Evolutionary conservation across 2,113 vertebrate genomes (phyloP), one percentile per base, ranked within the genome.

Genomic region (Neolamprologus kungweensis): DNA sequence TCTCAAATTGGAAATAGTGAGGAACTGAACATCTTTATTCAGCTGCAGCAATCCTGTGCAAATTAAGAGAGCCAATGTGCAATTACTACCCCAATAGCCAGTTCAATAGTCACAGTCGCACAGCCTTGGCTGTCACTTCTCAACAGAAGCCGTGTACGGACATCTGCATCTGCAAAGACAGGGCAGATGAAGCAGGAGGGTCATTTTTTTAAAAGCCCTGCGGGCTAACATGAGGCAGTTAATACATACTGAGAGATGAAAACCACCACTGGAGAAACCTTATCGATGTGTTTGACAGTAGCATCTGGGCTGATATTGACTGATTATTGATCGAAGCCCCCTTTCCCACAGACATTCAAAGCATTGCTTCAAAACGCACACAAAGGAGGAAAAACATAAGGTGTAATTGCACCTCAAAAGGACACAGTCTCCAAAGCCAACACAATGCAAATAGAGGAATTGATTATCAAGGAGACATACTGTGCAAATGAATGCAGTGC

Each of bases 281-380:
- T 93, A 96, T 96, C 93, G 94, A 95, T 94, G 95, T 94, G 93
- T 95, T 94, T 95, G 96, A 95, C 92, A 85, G 93, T 83, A 87
- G 92, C 94, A 95, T 95, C 94, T 95, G 95, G 89, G 85, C 89
- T 91, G 17, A 63, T 96, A 96, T 96, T 95, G 96, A 96, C 94
- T 89, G 80, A 82, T 5, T 95, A 96, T 96, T 89, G 96, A 96
- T 81, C 80, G 83, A 54, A 89, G 82, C 82, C 73, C 54, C 80
- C 80, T 84, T 89, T 82, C 83, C 73, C 54, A 60, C 83, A 92
- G 55, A 42, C 60, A 5, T 75, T 90, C 63, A 90, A 90, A 89
- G 87, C 87, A 31, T 73, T 17, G 81, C 50, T 71, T 91, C 81
- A 87, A 92, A 95, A 92, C 89, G 92, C 81, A 83, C 78, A 90